phyloP scores from a whole-genome alignment of 2,888 invertebrate genomes.

The Epinotia demarniana region DNA sequence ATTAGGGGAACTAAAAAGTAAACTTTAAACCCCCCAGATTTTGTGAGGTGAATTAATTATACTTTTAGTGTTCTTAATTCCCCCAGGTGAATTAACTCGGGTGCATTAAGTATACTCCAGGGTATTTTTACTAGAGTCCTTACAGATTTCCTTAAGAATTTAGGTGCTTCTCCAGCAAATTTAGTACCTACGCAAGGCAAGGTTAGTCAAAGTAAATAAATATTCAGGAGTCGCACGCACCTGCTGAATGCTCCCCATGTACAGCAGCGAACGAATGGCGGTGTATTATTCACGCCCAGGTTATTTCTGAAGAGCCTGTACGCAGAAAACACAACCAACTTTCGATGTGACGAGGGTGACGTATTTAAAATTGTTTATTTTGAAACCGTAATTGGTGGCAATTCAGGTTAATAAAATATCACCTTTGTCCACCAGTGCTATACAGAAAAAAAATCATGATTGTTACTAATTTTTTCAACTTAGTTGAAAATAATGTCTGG shows the following conservation, averaged over 20 bases:
- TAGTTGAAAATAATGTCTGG: too few species aligned
- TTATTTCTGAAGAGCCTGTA: slow-evolving; percentile 17
- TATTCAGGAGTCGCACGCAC: slow-evolving; percentile 27
- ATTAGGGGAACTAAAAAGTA: too few species aligned
- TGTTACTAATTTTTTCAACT: too few species aligned
- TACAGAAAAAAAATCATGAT: too few species aligned
- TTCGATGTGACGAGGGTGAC: slow-evolving; percentile 10
- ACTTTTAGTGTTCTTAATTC: too few species aligned
- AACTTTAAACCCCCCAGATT: too few species aligned
- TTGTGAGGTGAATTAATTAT: too few species aligned
- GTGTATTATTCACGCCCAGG: slow-evolving; percentile 28
- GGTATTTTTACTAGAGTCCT: too few species aligned
- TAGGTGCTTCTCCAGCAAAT: not conserved
- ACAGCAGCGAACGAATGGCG: slow-evolving; percentile 13
- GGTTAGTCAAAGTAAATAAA: slow-evolving; percentile 25
- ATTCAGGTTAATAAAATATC: not conserved
- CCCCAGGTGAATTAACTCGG: too few species aligned
- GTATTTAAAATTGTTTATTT: slow-evolving; percentile 8
- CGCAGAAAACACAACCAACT: slow-evolving; percentile 4
- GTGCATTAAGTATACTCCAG: too few species aligned
- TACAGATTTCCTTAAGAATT: too few species aligned
- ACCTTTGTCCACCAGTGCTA: not conserved
- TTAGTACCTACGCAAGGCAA: slow-evolving; percentile 5
- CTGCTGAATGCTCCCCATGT: slow-evolving; percentile 3
- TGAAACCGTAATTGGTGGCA: not conserved